Evolutionary conservation across 2,113 vertebrate genomes (phyloP), one percentile per base, ranked within the genome.

Genomic region (Oncorhynchus masou): DNA sequence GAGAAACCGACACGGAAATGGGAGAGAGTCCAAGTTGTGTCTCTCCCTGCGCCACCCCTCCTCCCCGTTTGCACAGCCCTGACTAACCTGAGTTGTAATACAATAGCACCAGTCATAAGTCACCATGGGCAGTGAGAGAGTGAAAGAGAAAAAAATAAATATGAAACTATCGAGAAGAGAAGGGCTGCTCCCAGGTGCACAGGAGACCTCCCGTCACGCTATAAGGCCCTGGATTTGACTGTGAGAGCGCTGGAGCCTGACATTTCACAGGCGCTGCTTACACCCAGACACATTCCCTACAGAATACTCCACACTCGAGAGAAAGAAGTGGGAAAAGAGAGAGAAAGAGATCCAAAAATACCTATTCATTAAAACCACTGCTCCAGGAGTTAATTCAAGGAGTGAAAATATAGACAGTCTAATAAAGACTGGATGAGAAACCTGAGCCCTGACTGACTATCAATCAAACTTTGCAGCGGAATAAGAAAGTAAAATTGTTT

Each of bases 81-180:
- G 5, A 65, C 45, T 22, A 71, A 79, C 54, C 48, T 5, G 13
- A 13, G 64, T 22, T 57, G 65, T 51, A 78, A 78, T 39, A 73
- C 74, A 77, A 83, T 68, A 45, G 76, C 19, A 45, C 68, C 74
- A 74, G 78, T 77, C 76, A 62, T 65, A 75, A 54, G 59, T 49
- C 67, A 78, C 48, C 29, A 68, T n/a, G 75, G 71, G 69, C 22
- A 34, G 39, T 20, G 34, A 39, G 34, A 34, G 68, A 39, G 19
- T n/a, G 39, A 70, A 19, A 2, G 29, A 11, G 68, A 19, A 69
- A 19, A 4, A 19, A 25, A 25, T 1, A n/a, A 67, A 67, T 5
- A 65, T 8, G 22, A 25, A 22, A 25, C 11, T 11, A 5, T 27
- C 6, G 67, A 68, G 67, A 5, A 34, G 62, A 79, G 71, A 68